Evolutionary conservation across 2,888 invertebrate genomes (phyloP), one percentile per base, ranked within the genome.

Genomic region (Parnassius apollo): DNA sequence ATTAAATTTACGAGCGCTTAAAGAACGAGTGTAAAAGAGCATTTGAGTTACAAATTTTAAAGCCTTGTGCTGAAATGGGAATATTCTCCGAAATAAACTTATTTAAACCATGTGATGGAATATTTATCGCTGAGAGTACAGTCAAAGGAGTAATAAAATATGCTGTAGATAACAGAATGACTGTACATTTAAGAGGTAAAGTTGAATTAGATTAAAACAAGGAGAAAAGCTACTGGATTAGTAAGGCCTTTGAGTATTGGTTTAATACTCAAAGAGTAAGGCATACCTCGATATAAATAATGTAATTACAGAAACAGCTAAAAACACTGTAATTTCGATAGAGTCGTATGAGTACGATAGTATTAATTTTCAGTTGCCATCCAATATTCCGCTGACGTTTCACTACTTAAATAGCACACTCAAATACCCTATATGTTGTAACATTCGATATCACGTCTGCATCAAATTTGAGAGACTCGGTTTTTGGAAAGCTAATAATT

Each of bases 391-490:
- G 35, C 64, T 74, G 0, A 57, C 69, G 0, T 64, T 72, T 12
- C 59, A 51, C 3, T 22, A 59, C 25, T 42, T 56, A 9, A 53
- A 57, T 13, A 58, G 25, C 25, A 46, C 48, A 22, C 42, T 22
- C 12, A 48, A 51, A 4, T 59, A 66, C 11, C 51, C 59, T 0
- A 55, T 73, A 9, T 53, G 58, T 22, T 73, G 74, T 50, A 62
- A 66, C 11, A 73, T 77, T 18, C 57, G 18, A 7, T 77, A 76
- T 50, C 61, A 67, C n/a, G 54, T 77, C 11, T 50, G 65, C n/a
- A 71, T 74, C 4, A 72, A 71, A 61, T 76, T 77, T 57, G 66
- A 71, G 35, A 71, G 66, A 44, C 61, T 68, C 8, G 69, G 69
- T 8, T 65, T 71, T n/a, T 68, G 70, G n/a, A 68, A 69, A 44